These are phyloP conservation scores for Tetrax tetrax DNA, from an alignment of 2,113 vertebrate species.

Conservation along the genomic window DNA sequence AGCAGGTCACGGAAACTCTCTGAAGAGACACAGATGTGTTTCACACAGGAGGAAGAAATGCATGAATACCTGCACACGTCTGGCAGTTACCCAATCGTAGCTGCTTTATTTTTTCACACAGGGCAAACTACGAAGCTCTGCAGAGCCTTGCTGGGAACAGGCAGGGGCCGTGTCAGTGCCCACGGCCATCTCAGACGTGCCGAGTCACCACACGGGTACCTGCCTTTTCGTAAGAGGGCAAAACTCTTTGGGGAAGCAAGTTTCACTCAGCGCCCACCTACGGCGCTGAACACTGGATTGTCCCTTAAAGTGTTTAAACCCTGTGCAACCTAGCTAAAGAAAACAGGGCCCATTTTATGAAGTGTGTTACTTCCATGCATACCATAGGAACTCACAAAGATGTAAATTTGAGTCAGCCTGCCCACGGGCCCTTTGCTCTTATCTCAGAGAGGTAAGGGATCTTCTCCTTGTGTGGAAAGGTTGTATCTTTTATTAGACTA, in stretches of 20 bases:
- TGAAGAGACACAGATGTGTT: background rate
- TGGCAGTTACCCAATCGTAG: background rate
- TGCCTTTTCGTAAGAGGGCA: background rate
- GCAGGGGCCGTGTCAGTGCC: background rate
- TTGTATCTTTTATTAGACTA: background rate
- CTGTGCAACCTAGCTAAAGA: background rate
- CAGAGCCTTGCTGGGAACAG: background rate
- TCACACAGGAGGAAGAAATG: background rate
- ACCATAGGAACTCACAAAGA: background rate
- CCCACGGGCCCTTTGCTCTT: background rate
- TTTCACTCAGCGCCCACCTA: background rate
- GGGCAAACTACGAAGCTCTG: background rate
- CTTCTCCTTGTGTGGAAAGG: background rate
- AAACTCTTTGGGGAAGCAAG: background rate
- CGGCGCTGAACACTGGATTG: background rate
- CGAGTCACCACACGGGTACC: rapidly evolving
- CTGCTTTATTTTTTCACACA: background rate
- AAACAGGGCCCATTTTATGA: background rate
- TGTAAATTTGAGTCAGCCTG: background rate
- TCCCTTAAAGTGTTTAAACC: background rate
- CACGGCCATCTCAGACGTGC: rapidly evolving
- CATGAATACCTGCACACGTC: background rate
- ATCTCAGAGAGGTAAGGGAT: background rate
- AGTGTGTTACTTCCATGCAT: background rate
- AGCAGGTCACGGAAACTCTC: background rate